phyloP scores from a whole-genome alignment of 2,113 vertebrate species.

The Narcine bancroftii region DNA sequence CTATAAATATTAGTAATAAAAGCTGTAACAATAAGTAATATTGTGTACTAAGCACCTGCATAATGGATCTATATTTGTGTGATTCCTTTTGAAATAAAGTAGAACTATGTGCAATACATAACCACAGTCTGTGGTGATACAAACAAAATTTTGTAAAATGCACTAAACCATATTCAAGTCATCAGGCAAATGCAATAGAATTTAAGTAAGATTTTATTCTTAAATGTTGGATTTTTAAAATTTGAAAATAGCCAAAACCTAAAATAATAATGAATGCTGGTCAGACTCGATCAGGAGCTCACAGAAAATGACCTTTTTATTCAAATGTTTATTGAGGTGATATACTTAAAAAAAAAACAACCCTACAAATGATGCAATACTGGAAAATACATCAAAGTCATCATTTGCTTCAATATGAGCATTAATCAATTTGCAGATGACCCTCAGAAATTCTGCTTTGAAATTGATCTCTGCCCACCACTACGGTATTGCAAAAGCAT shows the following conservation, averaged over 20 bases:
- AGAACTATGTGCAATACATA: not conserved
- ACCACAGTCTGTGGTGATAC: not conserved
- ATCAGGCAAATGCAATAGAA: not conserved
- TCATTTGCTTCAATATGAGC: not conserved
- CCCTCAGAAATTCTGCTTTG: not conserved
- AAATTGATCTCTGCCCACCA: not conserved
- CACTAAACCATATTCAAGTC: not conserved
- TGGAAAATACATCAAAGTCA: not conserved
- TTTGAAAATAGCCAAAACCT: not conserved
- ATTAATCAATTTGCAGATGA: not conserved
- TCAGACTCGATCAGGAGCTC: not conserved
- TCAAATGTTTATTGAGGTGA: not conserved
- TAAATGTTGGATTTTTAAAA: not conserved
- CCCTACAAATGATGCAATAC: not conserved
- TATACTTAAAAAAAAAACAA: not conserved
- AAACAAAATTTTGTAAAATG: not conserved
- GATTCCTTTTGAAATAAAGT: not conserved
- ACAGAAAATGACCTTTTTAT: not conserved
- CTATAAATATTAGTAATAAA: no score
- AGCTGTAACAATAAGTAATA: not conserved
- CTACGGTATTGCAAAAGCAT: not conserved
- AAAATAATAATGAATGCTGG: not conserved
- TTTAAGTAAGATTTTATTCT: not conserved
- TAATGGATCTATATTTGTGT: not conserved
- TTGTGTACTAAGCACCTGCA: not conserved